phyloP scores from a whole-genome alignment of 2,797 vertebrate genomes.

The Sebastes goodei region DNA sequence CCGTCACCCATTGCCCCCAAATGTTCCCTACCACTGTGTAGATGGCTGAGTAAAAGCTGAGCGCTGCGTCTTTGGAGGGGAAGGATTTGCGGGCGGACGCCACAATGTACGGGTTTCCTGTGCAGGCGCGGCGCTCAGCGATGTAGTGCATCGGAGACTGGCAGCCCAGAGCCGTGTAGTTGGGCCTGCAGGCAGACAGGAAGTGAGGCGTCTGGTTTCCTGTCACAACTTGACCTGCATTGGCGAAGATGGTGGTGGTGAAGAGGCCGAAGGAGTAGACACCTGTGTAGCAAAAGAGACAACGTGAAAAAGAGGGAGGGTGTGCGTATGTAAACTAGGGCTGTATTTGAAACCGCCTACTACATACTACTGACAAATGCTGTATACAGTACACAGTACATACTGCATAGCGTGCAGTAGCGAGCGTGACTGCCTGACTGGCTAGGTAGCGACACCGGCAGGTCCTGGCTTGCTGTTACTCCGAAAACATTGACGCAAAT shows the following conservation, averaged over 20 bases:
- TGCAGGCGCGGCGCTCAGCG: slow-evolving; percentile 84
- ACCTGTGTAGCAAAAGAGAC: slow-evolving; percentile 70
- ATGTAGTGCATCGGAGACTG: slow-evolving; percentile 87
- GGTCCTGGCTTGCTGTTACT: no score
- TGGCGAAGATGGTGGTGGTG: slow-evolving; percentile 93
- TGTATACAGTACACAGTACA: no score
- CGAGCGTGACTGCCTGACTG: no score
- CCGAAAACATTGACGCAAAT: no score
- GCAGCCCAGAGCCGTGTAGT: slow-evolving; percentile 93
- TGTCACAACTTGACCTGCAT: slow-evolving; percentile 93
- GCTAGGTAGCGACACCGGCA: no score
- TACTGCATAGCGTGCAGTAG: no score
- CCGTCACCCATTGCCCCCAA: not conserved
- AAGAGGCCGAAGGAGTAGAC: slow-evolving; percentile 94
- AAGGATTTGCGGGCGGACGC: slow-evolving; percentile 90
- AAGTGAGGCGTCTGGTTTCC: slow-evolving; percentile 93
- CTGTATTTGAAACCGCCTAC: no score
- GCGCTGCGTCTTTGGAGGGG: slow-evolving; percentile 91
- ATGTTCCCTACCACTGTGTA: slow-evolving; percentile 87
- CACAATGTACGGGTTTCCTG: slow-evolving; percentile 88
- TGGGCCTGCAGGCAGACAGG: slow-evolving; percentile 90
- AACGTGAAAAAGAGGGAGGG: not conserved
- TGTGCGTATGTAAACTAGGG: not conserved
- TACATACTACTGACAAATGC: no score
- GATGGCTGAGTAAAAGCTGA: slow-evolving; percentile 90